Conservation (phyloP, 1,140 invertebrate species). For the Akabosia matsudoensis region DNA sequence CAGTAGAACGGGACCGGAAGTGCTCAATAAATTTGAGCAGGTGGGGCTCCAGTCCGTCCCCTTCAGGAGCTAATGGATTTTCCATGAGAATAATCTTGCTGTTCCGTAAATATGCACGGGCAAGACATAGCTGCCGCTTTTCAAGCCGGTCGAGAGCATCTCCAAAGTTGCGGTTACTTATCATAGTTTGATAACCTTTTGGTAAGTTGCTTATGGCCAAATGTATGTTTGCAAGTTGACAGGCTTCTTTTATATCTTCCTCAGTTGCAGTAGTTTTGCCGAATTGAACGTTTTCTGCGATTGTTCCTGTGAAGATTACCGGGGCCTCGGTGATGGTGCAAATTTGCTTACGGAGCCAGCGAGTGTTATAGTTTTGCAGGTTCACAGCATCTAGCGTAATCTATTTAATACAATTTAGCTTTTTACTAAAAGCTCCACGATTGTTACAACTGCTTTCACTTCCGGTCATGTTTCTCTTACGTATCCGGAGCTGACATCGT, state of each 20-base stretch:
- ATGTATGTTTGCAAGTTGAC: conserved; percentile 70
- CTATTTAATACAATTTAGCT: background rate
- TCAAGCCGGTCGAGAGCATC: background rate
- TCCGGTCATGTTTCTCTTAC: background rate
- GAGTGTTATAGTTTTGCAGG: conserved; percentile 57
- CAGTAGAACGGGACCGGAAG: conserved; percentile 4
- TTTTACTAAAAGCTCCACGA: background rate
- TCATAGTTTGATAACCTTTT: conserved; percentile 49
- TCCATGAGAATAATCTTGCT: conserved; percentile 28
- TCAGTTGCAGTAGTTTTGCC: conserved; percentile 49
- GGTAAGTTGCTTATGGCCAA: conserved; percentile 65
- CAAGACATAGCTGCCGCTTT: conserved; percentile 24
- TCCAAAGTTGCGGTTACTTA: background rate
- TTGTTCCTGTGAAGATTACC: conserved; percentile 30
- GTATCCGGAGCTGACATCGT: conserved; percentile 27
- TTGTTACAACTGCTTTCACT: too few relatives aligned
- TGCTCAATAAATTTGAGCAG: background rate
- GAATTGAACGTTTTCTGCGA: conserved; percentile 54
- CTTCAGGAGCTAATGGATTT: background rate
- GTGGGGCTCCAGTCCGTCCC: background rate
- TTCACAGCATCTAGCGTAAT: conserved; percentile 47
- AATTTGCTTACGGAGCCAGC: conserved; percentile 48
- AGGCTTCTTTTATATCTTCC: conserved; percentile 58
- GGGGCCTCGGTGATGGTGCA: background rate
- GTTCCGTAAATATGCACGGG: conserved; percentile 17